phyloP scores from a whole-genome alignment of 2,888 invertebrate genomes.

The Tetragonisca angustula region DNA sequence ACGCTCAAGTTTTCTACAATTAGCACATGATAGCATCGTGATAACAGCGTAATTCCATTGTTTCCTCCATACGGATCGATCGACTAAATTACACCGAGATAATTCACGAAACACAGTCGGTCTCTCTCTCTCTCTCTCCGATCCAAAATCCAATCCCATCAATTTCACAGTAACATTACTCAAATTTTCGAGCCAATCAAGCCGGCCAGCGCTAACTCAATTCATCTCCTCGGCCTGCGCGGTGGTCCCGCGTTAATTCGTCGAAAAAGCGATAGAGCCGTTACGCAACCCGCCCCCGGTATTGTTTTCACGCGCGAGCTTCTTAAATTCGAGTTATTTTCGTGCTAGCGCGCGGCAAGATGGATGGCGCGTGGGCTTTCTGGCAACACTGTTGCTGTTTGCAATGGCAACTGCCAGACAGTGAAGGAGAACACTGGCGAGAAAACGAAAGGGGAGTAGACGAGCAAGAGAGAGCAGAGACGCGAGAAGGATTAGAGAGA shows the following conservation, averaged over 20 bases:
- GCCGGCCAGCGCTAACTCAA: background rate
- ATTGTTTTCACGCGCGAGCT: slow-evolving; percentile 81
- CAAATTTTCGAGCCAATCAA: background rate
- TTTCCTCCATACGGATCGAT: background rate
- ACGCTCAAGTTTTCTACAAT: too few relatives aligned
- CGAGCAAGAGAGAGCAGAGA: background rate
- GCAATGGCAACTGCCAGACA: slow-evolving; percentile 66
- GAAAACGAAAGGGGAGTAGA: slow-evolving; percentile 13
- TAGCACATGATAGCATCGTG: too few relatives aligned
- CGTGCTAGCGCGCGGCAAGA: slow-evolving; percentile 78
- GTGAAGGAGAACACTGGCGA: slow-evolving; percentile 15
- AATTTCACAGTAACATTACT: background rate
- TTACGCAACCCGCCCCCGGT: slow-evolving; percentile 74
- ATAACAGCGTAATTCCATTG: background rate
- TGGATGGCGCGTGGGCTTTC: slow-evolving; percentile 78
- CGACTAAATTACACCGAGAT: background rate
- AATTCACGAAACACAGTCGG: background rate
- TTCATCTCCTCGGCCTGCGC: background rate
- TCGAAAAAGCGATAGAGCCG: slow-evolving; percentile 45
- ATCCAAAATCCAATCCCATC: too few relatives aligned
- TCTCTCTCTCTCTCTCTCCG: too few relatives aligned
- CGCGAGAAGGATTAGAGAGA: background rate
- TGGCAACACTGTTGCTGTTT: slow-evolving; percentile 65
- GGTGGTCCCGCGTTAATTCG: slow-evolving; percentile 42
- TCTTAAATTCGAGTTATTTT: slow-evolving; percentile 83